These are phyloP conservation scores for Alethe castanea DNA, from an alignment of 2,113 vertebrate species.

Conservation along the genomic window DNA sequence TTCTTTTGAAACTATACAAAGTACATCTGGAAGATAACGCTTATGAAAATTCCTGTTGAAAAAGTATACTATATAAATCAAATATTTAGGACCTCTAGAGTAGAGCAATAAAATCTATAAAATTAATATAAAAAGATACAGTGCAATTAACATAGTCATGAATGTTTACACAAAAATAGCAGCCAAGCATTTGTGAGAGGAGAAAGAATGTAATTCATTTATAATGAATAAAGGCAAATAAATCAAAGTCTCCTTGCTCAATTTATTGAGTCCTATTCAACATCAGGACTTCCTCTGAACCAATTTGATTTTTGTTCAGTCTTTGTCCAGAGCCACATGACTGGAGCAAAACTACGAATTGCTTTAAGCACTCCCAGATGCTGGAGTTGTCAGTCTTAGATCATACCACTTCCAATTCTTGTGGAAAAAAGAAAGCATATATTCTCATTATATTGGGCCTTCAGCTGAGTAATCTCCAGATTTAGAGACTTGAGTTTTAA, in stretches of 20 bases:
- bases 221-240: background rate
- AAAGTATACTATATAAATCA: conserved; percentile 10
- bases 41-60: background rate
- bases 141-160: conserved; percentile 30
- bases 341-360: conserved; percentile 65
- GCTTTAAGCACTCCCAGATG: conserved; percentile 76
- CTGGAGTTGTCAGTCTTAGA: conserved; percentile 64
- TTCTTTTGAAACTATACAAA: conserved; percentile 17
- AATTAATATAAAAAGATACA: conserved; percentile 36
- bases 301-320: conserved; percentile 50
- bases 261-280: conserved; percentile 22
- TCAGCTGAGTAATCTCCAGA: background rate
- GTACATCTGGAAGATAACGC: conserved; percentile 26
- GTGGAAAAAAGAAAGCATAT: conserved; percentile 61
- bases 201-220: conserved; percentile 46
- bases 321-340: conserved; percentile 66
- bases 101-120: conserved; percentile 40
- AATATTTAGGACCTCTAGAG: conserved; percentile 38
- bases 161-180: conserved; percentile 36
- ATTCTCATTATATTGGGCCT: conserved; percentile 9
- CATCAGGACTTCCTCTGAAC: conserved; percentile 25
- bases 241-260: conserved; percentile 17
- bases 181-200: conserved; percentile 25
- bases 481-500: background rate
- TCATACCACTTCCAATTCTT: conserved; percentile 50